These are phyloP conservation scores for Formicarius rufipectus DNA, from an alignment of 2,113 vertebrate genomes.

Conservation along the genomic window DNA sequence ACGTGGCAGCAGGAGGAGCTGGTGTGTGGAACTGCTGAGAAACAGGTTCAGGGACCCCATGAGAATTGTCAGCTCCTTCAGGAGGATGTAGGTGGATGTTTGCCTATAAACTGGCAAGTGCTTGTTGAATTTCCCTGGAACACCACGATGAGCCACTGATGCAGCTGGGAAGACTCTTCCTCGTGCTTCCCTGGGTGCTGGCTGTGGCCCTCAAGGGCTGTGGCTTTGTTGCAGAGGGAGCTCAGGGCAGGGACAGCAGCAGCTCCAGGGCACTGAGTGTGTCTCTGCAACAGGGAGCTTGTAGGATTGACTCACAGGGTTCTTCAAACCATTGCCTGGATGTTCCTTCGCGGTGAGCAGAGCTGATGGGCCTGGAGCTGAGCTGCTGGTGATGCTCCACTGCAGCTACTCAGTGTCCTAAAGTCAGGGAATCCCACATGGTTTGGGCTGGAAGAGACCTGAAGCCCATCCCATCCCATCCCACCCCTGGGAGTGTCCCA, in stretches of 20 bases:
- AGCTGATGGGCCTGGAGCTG: neutral
- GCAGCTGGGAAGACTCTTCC: neutral
- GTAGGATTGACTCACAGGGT: neutral
- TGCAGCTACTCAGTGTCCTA: rapidly evolving
- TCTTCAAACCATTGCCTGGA: neutral
- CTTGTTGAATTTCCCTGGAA: neutral
- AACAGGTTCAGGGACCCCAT: neutral
- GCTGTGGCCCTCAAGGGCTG: rapidly evolving
- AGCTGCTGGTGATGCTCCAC: neutral
- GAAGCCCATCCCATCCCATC: rapidly evolving
- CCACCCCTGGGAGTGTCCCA: neutral
- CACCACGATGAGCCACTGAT: neutral
- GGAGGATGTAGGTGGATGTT: neutral
- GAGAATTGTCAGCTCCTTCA: neutral
- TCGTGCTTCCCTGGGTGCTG: neutral
- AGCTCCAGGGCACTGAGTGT: neutral
- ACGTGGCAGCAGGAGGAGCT: constrained; percentile 17
- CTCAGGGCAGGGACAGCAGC: neutral
- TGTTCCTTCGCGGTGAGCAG: neutral
- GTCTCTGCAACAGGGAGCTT: neutral
- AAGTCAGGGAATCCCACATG: neutral
- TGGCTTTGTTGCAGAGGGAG: neutral
- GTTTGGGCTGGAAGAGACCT: neutral
- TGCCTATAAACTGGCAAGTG: neutral
- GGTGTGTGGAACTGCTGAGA: neutral